phyloP scores from a whole-genome alignment of 2,888 invertebrate genomes.

The Willowsia nigromaculata region DNA sequence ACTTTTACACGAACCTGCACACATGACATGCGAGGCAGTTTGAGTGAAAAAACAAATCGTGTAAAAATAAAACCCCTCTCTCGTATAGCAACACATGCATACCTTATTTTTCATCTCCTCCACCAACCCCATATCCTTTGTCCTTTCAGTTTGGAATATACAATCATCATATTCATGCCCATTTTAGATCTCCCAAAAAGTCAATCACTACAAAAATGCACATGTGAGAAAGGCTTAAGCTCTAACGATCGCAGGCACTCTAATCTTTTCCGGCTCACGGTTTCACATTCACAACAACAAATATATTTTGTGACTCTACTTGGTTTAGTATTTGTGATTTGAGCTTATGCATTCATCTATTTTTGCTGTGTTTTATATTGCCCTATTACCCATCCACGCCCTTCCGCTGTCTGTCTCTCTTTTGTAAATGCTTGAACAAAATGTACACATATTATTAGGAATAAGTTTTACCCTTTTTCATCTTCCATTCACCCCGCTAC shows the following conservation, averaged over 20 bases:
- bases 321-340: background rate
- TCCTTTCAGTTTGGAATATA: background rate
- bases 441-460: background rate
- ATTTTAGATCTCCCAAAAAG: background rate
- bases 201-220: conserved; percentile 10
- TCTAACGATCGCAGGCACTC: background rate
- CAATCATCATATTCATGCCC: background rate
- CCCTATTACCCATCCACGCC: conserved; percentile 42
- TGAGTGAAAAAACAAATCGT: background rate
- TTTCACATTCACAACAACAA: conserved; percentile 21
- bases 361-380: conserved; percentile 32
- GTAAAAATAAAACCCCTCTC: background rate
- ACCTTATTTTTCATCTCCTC: background rate
- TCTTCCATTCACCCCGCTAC: background rate
- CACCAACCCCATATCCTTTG: background rate
- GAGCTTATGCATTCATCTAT: conserved; percentile 1
- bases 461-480: conserved; percentile 20
- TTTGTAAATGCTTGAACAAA: background rate
- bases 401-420: conserved; percentile 35
- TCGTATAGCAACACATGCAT: background rate
- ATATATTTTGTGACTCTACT: background rate
- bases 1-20: background rate
- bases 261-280: conserved; percentile 58
- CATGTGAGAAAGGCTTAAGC: background rate
- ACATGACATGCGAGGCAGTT: background rate